A percentile compares a stretch with the other conserved stretches of the same genome.
Evolutionary conservation across 2,888 invertebrate species (phyloP).

Genomic region (Lasius fuliginosus): DNA sequence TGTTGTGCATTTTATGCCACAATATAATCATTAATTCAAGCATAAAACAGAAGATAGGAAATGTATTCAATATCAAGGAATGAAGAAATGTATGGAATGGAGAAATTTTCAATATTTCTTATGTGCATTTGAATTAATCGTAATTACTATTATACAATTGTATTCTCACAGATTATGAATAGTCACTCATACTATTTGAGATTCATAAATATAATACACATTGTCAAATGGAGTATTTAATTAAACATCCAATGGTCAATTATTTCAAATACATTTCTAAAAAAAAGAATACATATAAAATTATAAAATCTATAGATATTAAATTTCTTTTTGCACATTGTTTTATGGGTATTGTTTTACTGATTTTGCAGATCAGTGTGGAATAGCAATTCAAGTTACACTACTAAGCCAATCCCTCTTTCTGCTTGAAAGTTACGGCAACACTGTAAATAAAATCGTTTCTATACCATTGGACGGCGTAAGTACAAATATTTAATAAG

Average conservation of each 20-base stretch:
- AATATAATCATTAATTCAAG: not conserved
- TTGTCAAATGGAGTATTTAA: not conserved
- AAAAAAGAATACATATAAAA: not conserved
- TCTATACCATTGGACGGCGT: slow-evolving; percentile 66
- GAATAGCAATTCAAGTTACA: not conserved
- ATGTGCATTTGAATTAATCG: not conserved
- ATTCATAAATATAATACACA: not conserved
- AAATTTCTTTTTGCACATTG: not conserved
- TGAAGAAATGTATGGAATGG: not conserved
- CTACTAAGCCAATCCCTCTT: not conserved
- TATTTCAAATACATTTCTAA: slow-evolving; percentile 21
- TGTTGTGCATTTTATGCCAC: not conserved
- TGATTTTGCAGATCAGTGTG: not conserved
- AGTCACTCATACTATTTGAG: not conserved
- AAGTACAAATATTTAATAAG: slow-evolving; percentile 59
- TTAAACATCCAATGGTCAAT: slow-evolving; percentile 28
- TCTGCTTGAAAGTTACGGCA: not conserved
- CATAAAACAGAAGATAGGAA: not conserved
- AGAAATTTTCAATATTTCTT: slow-evolving; percentile 3
- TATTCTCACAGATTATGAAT: not conserved
- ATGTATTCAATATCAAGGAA: not conserved
- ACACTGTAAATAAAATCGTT: slow-evolving; percentile 33
- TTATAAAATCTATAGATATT: not conserved
- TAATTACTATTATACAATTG: not conserved
- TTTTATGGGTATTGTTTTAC: not conserved